phyloP scores from a whole-genome alignment of 2,113 vertebrate genomes.

The Pionites leucogaster region DNA sequence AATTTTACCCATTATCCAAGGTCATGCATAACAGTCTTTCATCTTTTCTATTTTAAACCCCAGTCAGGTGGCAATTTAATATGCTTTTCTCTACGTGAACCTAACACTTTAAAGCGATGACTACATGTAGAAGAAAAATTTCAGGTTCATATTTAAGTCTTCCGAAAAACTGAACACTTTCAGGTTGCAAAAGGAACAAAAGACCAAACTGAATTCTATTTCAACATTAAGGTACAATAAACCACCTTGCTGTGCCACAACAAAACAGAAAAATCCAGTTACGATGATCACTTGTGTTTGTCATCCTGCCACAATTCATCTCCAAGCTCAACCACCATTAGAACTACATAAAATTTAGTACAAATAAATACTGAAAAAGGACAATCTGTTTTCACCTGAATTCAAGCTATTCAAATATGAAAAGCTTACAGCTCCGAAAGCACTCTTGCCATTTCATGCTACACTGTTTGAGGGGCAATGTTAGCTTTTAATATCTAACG shows the following conservation, averaged over 20 bases:
- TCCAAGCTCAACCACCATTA: neutral
- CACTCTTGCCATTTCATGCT: neutral
- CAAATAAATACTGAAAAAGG: neutral
- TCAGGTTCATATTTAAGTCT: neutral
- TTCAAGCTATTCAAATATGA: neutral
- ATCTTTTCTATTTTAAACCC: neutral
- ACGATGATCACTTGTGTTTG: neutral
- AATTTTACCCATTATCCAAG: neutral
- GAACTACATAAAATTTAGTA: neutral
- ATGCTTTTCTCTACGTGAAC: neutral
- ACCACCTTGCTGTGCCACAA: neutral
- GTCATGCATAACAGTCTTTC: neutral
- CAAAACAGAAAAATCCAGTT: neutral
- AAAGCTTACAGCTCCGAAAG: neutral
- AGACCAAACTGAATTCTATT: neutral
- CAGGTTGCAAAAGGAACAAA: neutral
- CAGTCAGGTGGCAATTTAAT: neutral
- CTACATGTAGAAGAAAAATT: neutral
- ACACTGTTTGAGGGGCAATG: neutral
- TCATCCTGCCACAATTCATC: neutral
- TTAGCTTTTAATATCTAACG: neutral
- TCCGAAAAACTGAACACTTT: neutral
- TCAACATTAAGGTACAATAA: neutral
- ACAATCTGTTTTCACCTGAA: neutral
- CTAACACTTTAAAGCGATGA: neutral